Evolutionary conservation across 2,888 invertebrate genomes (phyloP).

Genomic region (Oegoconia quadripuncta): DNA sequence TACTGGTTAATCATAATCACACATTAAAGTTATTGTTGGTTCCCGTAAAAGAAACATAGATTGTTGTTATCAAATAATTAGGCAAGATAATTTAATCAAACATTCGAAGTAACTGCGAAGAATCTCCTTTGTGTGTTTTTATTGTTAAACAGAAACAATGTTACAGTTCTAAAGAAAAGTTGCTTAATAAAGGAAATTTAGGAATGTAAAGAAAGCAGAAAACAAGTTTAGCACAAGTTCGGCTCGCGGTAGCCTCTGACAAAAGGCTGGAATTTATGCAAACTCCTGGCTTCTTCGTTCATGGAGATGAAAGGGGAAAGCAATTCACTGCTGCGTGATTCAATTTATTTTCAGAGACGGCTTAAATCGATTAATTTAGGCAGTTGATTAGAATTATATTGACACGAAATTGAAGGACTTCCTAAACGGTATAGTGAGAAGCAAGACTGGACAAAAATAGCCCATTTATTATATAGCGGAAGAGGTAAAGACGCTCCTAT

Average conservation of each 20-base stretch:
- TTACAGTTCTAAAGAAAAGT: slow-evolving; percentile 14
- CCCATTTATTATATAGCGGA: too few species aligned
- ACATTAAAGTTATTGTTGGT: neutral
- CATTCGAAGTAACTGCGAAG: neutral
- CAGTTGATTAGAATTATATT: neutral
- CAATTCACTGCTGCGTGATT: neutral
- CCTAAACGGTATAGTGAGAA: neutral
- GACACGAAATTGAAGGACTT: neutral
- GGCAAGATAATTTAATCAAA: neutral
- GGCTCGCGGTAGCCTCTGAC: neutral
- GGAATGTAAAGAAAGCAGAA: slow-evolving; percentile 10
- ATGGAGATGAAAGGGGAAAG: neutral
- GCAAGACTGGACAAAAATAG: too few species aligned
- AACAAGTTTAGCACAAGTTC: neutral
- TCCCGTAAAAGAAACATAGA: neutral
- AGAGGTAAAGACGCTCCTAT: too few species aligned
- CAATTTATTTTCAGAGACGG: neutral
- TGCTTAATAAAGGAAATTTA: slow-evolving; percentile 21
- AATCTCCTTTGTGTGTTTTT: neutral
- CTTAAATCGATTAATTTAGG: neutral
- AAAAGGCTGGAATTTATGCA: slow-evolving; percentile 8
- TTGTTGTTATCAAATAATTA: neutral
- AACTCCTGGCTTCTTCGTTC: neutral
- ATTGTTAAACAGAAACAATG: slow-evolving; percentile 3
- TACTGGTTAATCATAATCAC: neutral